Base-by-base conservation (phyloP, 2,797 vertebrate genomes). In the Coilia nasus region DNA sequence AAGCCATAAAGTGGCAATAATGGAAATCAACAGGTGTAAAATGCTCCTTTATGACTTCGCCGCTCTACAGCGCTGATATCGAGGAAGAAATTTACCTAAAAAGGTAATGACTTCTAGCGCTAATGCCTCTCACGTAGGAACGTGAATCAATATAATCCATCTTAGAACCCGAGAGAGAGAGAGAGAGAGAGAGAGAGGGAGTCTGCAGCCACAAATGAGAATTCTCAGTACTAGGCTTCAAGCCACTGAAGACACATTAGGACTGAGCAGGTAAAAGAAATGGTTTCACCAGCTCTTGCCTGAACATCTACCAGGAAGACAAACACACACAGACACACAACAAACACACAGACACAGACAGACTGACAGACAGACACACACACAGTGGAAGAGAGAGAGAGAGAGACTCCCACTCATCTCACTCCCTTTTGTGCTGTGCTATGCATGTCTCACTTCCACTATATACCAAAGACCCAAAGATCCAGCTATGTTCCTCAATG, bases 81-180 rank as follows among this genome's bases (percentile, higher is more conserved):
- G 41, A 82, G 71, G 56, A 25, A 54, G 83, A 87, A 81, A 82
- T 83, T 81, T 57, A 78, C 85, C 67, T 56, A 84, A 83, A 87
- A 59, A 7, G 28, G 35, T 85, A 84, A 86, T 83, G 62, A 56
- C 85, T 75, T 41, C 78, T 56, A 82, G 62, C 41, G 56, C 83
- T 64, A 86, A 86, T 81, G 64, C 86, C 83, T 78, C 85, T 86
- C 89, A 88, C 85, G 84, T 83, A 81, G 85, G 57, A 71, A 80
- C 71, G 83, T 46, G 75, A 87, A 90, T 90, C 89, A 87, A 87
- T 90, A 85, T 82, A 87, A 85, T 44, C 78, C 47, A 88, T 87
- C 85, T 84, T 81, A 14, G 28, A 35, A 71, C 23, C 62, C 78
- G 82, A 88, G 86, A 83, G 78, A 82, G 84, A 81, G 82, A 88